Percentiles rank a stretch among this genome's conserved stretches.
phyloP scores from a whole-genome alignment of 2,888 invertebrate species.

The Thysanoteuthis rhombus region DNA sequence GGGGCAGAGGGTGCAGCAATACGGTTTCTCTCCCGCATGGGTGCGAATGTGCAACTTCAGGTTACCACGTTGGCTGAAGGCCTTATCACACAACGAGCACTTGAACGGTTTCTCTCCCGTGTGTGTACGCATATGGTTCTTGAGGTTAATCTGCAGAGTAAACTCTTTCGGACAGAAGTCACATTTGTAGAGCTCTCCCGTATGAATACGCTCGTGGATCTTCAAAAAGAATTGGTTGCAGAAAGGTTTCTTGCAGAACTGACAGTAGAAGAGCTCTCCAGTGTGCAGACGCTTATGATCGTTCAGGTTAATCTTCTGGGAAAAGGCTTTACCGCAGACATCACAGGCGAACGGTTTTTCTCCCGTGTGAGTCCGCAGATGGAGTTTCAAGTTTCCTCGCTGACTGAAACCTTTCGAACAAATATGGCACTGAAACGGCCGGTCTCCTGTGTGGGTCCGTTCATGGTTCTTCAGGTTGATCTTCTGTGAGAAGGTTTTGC shows the following conservation, averaged over 20 bases:
- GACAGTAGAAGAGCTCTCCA: slow-evolving; percentile 22
- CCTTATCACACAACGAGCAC: slow-evolving; percentile 18
- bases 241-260: slow-evolving; percentile 23
- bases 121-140: slow-evolving; percentile 19
- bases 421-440: slow-evolving; percentile 19
- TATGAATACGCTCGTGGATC: slow-evolving; percentile 14
- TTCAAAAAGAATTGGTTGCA: slow-evolving; percentile 28
- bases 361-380: background rate
- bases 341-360: slow-evolving; percentile 26
- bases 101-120: slow-evolving; percentile 17
- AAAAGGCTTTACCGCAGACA: slow-evolving; percentile 17
- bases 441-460: slow-evolving; percentile 15
- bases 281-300: slow-evolving; percentile 25
- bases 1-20: slow-evolving; percentile 22
- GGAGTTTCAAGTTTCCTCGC: background rate
- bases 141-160: slow-evolving; percentile 22
- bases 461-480: slow-evolving; percentile 21
- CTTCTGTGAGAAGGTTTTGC: slow-evolving; percentile 21
- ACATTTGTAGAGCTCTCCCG: slow-evolving; percentile 21
- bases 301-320: slow-evolving; percentile 28
- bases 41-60: slow-evolving; percentile 26
- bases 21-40: slow-evolving; percentile 24
- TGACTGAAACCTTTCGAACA: slow-evolving; percentile 29
- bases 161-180: slow-evolving; percentile 23
- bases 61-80: slow-evolving; percentile 20